Percentiles rank a stretch among this genome's conserved stretches.
Evolutionary conservation across 2,888 invertebrate species (phyloP).

Genomic region (Sinotaia quadrata): DNA sequence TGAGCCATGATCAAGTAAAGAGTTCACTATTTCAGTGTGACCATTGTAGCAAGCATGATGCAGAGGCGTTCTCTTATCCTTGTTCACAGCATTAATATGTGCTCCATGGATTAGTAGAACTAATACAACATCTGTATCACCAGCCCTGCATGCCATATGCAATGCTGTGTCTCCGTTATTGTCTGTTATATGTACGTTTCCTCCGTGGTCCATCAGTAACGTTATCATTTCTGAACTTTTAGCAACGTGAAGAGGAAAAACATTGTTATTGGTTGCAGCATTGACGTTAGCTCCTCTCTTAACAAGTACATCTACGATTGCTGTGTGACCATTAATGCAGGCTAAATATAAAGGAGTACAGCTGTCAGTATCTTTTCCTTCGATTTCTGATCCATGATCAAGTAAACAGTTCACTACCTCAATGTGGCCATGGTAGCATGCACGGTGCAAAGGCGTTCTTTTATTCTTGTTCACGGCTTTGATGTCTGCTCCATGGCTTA

Average conservation of each 20-base stretch:
- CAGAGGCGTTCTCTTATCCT: no score
- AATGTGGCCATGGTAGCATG: constrained; percentile 89
- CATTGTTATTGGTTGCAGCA: no score
- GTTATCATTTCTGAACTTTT: no score
- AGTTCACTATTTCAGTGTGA: neutral
- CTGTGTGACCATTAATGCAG: neutral
- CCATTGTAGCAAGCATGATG: no score
- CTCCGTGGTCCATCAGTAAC: no score
- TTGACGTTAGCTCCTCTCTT: neutral
- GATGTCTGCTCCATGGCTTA: neutral
- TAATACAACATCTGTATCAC: neutral
- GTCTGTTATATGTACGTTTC: no score
- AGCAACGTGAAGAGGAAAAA: no score
- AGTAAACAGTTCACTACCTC: neutral
- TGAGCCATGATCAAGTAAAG: neutral
- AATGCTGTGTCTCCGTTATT: neutral
- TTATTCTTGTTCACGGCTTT: neutral
- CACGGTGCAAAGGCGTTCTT: constrained; percentile 82
- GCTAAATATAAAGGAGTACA: neutral
- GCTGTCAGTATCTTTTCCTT: neutral
- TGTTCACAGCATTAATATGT: no score
- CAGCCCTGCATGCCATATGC: neutral
- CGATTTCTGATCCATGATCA: neutral
- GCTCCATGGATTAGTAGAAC: neutral
- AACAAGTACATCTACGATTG: neutral